These are phyloP conservation scores for Neelides folsomi DNA, from an alignment of 2,888 invertebrate species.

Conservation along the genomic window DNA sequence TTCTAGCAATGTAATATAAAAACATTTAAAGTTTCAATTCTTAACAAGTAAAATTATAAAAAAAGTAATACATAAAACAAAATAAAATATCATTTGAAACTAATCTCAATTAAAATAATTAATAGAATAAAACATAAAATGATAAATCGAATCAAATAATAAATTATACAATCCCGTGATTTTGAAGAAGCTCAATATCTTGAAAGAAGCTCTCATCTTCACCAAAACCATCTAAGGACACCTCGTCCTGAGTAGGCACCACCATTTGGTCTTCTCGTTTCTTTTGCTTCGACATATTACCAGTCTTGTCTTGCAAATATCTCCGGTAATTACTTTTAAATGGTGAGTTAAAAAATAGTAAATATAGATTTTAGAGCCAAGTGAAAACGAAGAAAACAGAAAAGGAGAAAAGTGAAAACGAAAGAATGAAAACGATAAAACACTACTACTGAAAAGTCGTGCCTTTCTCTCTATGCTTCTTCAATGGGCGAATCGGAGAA, in stretches of 20 bases:
- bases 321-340: too few species aligned
- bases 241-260: constrained; percentile 18
- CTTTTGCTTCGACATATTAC: constrained; percentile 12
- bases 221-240: constrained; percentile 40
- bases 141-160: background rate
- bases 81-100: background rate
- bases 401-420: too few species aligned
- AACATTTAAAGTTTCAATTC: background rate
- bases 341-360: too few species aligned
- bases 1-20: too few species aligned
- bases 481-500: too few species aligned
- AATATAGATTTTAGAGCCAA: too few species aligned
- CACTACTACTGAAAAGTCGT: too few species aligned
- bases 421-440: too few species aligned
- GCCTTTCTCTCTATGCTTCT: too few species aligned
- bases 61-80: background rate
- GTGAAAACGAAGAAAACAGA: too few species aligned
- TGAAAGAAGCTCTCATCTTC: constrained; percentile 58
- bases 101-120: background rate
- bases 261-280: constrained; percentile 36
- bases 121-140: constrained; percentile 7
- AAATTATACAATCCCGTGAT: constrained; percentile 44
- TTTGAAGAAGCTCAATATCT: constrained; percentile 54
- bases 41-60: background rate
- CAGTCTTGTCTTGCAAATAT: too few species aligned